Conservation (phyloP, 2,888 invertebrate genomes). For the Sphecodes monilicornis region DNA sequence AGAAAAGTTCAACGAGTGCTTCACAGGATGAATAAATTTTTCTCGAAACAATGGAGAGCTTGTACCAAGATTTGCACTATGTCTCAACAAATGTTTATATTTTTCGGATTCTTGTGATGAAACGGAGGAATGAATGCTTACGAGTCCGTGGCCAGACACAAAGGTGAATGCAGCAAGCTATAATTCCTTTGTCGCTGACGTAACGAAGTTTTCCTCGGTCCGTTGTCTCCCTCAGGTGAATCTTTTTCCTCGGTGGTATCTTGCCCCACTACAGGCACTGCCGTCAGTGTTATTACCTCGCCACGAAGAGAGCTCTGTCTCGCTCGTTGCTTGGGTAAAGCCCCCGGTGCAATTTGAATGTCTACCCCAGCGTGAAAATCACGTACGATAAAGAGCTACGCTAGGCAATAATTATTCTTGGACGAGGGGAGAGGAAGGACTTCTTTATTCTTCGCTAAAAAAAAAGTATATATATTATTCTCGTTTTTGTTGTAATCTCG, state of each 20-base stretch:
- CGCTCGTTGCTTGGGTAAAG: conserved; percentile 53
- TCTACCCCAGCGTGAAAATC: conserved; percentile 61
- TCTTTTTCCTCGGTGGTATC: not conserved
- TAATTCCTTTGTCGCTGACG: conserved; percentile 57
- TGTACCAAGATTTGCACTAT: not conserved
- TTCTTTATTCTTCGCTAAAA: not conserved
- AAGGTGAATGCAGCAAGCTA: not conserved
- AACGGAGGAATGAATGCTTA: not conserved
- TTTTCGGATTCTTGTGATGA: too few species aligned
- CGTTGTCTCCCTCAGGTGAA: conserved; percentile 39
- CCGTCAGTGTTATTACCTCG: conserved; percentile 36
- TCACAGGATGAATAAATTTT: too few species aligned
- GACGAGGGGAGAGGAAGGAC: not conserved
- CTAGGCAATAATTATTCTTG: conserved; percentile 46
- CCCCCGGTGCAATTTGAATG: conserved; percentile 58
- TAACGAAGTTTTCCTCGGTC: conserved; percentile 53
- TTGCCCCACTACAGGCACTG: not conserved
- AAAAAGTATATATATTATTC: not conserved
- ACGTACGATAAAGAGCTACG: conserved; percentile 50
- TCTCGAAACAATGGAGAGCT: too few species aligned
- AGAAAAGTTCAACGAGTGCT: too few species aligned
- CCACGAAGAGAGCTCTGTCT: conserved; percentile 17
- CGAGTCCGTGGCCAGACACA: not conserved
- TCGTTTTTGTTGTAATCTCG: not conserved
- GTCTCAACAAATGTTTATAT: not conserved